Evolutionary conservation across 2,797 vertebrate genomes (phyloP).

Genomic region (Epinephelus awoara): DNA sequence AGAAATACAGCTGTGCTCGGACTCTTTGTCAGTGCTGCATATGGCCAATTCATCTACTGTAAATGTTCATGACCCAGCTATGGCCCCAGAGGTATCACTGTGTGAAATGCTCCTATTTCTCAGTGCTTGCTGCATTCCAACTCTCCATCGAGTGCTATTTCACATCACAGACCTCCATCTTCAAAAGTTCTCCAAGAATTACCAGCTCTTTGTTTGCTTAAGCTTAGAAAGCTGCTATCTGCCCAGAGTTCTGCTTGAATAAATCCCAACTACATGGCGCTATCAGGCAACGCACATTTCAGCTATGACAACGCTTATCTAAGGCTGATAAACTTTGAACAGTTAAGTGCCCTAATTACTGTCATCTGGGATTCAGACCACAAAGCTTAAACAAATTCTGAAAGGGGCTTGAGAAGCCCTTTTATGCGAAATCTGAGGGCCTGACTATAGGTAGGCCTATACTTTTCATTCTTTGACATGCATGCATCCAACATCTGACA

Average conservation of each 20-base stretch:
- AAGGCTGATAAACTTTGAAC: conserved; percentile 82
- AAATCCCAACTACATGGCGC: conserved; percentile 80
- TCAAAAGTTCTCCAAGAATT: conserved; percentile 65
- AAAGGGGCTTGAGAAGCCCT: conserved; percentile 60
- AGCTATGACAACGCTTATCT: conserved; percentile 85
- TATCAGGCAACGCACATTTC: conserved; percentile 81
- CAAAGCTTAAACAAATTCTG: conserved; percentile 77
- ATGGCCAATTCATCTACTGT: conserved; percentile 53
- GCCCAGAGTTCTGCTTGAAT: conserved; percentile 78
- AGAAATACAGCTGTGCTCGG: conserved; percentile 44
- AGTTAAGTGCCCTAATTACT: conserved; percentile 84
- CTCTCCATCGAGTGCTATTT: conserved; percentile 55
- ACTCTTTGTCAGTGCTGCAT: conserved; percentile 48
- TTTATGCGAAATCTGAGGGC: conserved; percentile 66
- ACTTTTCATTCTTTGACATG: conserved; percentile 72
- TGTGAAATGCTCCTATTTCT: conserved; percentile 73
- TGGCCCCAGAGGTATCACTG: conserved; percentile 62
- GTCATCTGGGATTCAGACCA: conserved; percentile 83
- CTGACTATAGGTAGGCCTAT: conserved; percentile 70
- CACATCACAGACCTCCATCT: conserved; percentile 75
- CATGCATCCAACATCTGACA: conserved; percentile 82
- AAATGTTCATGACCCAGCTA: conserved; percentile 63
- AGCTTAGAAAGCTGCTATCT: conserved; percentile 76
- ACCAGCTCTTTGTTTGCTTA: conserved; percentile 73
- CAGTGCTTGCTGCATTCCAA: conserved; percentile 68